Evolutionary conservation across 1,140 invertebrate genomes (phyloP), one percentile per base, ranked within the genome.

Genomic region (Mycetomoellerius zeteki): DNA sequence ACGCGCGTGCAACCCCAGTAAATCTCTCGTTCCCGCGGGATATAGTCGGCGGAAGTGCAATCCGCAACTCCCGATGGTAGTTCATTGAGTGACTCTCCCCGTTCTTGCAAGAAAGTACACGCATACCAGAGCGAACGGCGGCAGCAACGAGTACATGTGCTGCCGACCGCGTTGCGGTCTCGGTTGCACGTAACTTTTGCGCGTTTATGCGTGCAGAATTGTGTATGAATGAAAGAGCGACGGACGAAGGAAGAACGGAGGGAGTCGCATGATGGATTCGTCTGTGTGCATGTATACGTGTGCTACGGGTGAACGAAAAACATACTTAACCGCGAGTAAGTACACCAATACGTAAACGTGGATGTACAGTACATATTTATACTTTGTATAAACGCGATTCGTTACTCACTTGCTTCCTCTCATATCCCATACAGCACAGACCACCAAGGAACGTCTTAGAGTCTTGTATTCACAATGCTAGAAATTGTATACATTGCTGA

Each of bases 201-300:
- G 65, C 54, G 62, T 72, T 71, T 81, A 80, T 87, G 75, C 50
- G 76, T 43, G 76, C 56, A 77, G 69, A 67, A 62, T 77, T 50
- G 52, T 62, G 81, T 89, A 92, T 92, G 89, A 91, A 92, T 90
- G 90, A 89, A 90, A 88, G 60, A 85, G 69, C 80, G 72, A 65
- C 54, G 78, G 62, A 89, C 71, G 77, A 86, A 89, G 86, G 85
- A 87, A 88, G 72, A 87, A 87, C 77, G 88, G 78, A 89, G 87
- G 72, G 87, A 90, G 87, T 89, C 89, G 92, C 91, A 91, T 92
- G 91, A 93, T 88, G 88, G 65, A 86, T 89, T 89, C 87, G 88
- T 82, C 72, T 89, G 88, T 88, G 27, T 71, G 88, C 87, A n/a
- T 72, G 30, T 37, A 6, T 54, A 30, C 16, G 10, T 24, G 24